Percentiles rank a stretch among this genome's conserved stretches.
phyloP scores from a whole-genome alignment of 1,140 invertebrate genomes.

The Drosophila ficusphila region DNA sequence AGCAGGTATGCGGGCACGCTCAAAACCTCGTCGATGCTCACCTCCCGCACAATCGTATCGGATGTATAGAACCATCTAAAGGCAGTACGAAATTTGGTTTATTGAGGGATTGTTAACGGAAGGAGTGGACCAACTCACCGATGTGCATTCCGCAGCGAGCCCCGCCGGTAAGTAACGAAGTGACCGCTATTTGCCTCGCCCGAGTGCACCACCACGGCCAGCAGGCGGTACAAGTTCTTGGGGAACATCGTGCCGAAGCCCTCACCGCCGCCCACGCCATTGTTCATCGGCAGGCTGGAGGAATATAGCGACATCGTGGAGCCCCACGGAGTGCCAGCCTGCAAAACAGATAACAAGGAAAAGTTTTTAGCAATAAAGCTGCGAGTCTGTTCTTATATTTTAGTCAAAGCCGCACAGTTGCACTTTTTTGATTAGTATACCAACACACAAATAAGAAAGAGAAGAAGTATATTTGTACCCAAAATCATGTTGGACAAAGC shows the following conservation, averaged over 20 bases:
- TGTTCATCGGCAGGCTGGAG: constrained; percentile 79
- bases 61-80: constrained; percentile 89
- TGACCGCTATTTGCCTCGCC: constrained; percentile 94
- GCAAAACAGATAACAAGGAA: background rate
- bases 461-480: too few species aligned
- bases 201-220: constrained; percentile 94
- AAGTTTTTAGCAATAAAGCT: too few species aligned
- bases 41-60: constrained; percentile 88
- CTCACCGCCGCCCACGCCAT: constrained; percentile 55
- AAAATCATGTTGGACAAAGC: too few species aligned
- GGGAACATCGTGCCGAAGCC: constrained; percentile 83
- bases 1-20: constrained; percentile 88
- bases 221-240: constrained; percentile 88
- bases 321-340: constrained; percentile 83
- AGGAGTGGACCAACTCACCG: constrained; percentile 72
- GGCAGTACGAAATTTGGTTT: background rate
- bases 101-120: background rate
- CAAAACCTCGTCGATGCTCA: constrained; percentile 87
- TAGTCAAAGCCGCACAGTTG: too few species aligned
- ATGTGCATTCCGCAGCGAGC: constrained; percentile 86
- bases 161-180: constrained; percentile 95
- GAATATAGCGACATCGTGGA: constrained; percentile 82
- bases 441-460: too few species aligned
- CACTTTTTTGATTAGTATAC: too few species aligned
- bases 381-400: too few species aligned